These are phyloP conservation scores for Pelodiscus sinensis DNA, from an alignment of 2,113 vertebrate genomes.

Conservation along the genomic window DNA sequence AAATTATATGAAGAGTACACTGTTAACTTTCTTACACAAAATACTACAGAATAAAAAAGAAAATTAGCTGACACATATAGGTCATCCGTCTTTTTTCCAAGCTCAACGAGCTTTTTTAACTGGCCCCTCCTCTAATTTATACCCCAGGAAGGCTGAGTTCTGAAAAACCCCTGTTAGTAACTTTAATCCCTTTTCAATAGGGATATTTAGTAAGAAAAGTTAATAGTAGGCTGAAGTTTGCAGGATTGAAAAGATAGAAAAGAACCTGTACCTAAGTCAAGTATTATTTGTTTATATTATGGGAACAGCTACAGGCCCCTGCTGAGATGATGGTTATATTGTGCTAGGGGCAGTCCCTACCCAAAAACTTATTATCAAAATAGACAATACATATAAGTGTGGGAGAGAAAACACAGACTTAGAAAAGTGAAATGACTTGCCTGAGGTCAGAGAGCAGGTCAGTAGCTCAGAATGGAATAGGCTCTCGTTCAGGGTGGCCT, in stretches of 20 bases:
- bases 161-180: accelerated
- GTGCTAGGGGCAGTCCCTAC: accelerated
- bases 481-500: background rate
- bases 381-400: background rate
- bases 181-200: accelerated
- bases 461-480: too few species aligned
- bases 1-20: constrained; percentile 42
- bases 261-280: background rate
- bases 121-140: accelerated
- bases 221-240: background rate
- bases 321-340: accelerated
- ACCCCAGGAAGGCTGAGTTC: background rate
- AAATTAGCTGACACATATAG: background rate
- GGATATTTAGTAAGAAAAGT: background rate
- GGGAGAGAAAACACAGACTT: background rate
- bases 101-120: background rate
- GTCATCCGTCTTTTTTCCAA: background rate
- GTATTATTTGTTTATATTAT: background rate
- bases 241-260: background rate
- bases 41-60: background rate
- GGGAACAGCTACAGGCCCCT: background rate
- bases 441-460: too few species aligned
- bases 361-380: background rate
- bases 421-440: background rate
- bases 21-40: background rate